Conservation (phyloP, 1,140 invertebrate genomes). For the Harpegnathos saltator region DNA sequence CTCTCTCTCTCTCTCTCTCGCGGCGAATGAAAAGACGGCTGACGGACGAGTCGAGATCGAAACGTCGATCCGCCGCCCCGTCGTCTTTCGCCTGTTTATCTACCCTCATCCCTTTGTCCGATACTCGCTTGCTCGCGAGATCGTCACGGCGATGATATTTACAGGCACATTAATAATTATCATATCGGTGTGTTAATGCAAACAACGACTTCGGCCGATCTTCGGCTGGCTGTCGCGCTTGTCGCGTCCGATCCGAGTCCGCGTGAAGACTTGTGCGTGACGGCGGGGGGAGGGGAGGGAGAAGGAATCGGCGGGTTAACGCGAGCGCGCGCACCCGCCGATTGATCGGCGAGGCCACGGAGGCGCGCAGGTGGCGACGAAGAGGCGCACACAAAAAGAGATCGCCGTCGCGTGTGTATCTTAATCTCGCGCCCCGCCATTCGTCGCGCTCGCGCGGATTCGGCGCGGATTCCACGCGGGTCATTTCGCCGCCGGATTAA, state of each 20-base stretch:
- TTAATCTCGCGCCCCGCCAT: slow-evolving; percentile 33
- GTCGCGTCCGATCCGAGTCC: not conserved
- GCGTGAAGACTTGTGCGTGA: not conserved
- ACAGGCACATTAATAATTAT: slow-evolving; percentile 43
- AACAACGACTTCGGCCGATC: not conserved
- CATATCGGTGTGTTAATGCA: slow-evolving; percentile 34
- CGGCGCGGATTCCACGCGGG: slow-evolving; percentile 64
- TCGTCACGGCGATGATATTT: slow-evolving; percentile 47
- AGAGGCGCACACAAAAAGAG: not conserved
- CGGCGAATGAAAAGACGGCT: slow-evolving; percentile 19
- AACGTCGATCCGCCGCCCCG: slow-evolving; percentile 38
- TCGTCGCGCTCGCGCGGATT: slow-evolving; percentile 18
- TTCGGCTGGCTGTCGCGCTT: slow-evolving; percentile 17
- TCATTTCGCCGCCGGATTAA: slow-evolving; percentile 63
- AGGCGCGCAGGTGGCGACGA: slow-evolving; percentile 47
- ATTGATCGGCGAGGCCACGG: slow-evolving; percentile 43
- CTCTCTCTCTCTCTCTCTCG: no score
- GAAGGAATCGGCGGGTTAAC: slow-evolving; percentile 50
- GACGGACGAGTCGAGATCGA: slow-evolving; percentile 60
- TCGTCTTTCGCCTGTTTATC: not conserved
- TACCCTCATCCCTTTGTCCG: not conserved
- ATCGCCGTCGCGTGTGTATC: slow-evolving; percentile 9
- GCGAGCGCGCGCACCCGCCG: slow-evolving; percentile 22
- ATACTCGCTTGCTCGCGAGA: slow-evolving; percentile 8
- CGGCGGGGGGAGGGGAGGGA: no score